phyloP scores from a whole-genome alignment of 2,888 invertebrate genomes.

The Apomyelois bistriatella region DNA sequence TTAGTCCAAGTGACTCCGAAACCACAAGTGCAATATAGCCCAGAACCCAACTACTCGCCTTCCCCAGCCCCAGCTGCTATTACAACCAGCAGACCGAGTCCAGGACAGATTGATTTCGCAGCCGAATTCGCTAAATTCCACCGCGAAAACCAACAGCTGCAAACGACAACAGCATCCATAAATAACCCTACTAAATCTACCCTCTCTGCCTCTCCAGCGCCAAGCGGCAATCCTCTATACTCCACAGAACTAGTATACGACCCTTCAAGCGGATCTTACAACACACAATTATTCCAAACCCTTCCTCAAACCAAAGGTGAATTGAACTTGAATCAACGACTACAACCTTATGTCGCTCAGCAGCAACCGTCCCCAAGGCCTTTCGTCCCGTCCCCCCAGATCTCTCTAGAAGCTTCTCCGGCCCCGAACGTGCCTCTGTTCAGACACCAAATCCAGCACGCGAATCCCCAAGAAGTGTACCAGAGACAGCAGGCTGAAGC shows the following conservation, averaged over 20 bases:
- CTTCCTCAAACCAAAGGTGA: conserved; percentile 87
- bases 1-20: conserved; percentile 80
- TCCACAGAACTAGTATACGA: conserved; percentile 89
- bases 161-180: conserved; percentile 66
- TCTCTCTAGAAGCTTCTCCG: conserved; percentile 61
- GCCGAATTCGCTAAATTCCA: conserved; percentile 88
- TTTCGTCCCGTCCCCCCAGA: conserved; percentile 80
- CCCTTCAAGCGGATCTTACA: conserved; percentile 87
- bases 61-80: conserved; percentile 50
- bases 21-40: conserved; percentile 70
- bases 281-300: conserved; percentile 87
- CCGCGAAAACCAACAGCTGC: conserved; percentile 81
- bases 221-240: conserved; percentile 83
- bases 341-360: conserved; percentile 86
- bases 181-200: conserved; percentile 58
- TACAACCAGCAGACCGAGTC: conserved; percentile 41
- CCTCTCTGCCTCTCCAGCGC: conserved; percentile 48
- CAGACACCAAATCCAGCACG: conserved; percentile 62
- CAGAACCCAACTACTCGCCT: conserved; percentile 65
- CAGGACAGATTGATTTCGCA: conserved; percentile 82
- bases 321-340: conserved; percentile 85
- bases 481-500: conserved; percentile 82
- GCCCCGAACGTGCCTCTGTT: conserved; percentile 67
- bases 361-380: conserved; percentile 77
- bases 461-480: conserved; percentile 71